Base-by-base conservation (phyloP, 2,113 vertebrate species). In the Syngnathus scovelli region DNA sequence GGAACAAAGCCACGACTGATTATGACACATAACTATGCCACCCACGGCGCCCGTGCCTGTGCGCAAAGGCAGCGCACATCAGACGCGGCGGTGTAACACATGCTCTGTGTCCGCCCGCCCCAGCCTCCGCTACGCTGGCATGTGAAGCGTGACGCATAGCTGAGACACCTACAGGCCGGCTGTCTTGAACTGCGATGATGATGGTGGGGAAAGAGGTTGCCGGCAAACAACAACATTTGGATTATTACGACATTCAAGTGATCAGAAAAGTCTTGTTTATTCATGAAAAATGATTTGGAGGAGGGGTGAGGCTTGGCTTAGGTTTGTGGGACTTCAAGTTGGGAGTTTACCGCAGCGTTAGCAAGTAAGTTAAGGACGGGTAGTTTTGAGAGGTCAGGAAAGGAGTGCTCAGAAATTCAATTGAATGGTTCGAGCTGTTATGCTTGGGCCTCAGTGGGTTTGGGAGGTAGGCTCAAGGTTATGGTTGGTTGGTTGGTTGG, bases 21-120 rank as follows among this genome's bases (percentile, higher is more conserved):
- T 87, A 88, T 90, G 89, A 90, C 89, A 86, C 86, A 89, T 85
- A 85, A 76, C 82, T 83, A 82, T 80, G 81, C 86, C 87, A 82
- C 89, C 89, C 87, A 90, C 89, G 81, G 84, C 52, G 71, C 55
- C 55, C 13, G 85, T 78, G 55, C 55, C 55, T 81, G 86, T 70
- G 82, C 86, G 88, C 76, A 82, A 87, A 87, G 83, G 87, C 83
- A 87, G 81, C 79, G 82, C 82, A 83, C 85, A 89, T 88, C 82
- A 86, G 86, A 89, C 82, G 81, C 78, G 86, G 83, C 83, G 83
- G 83, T 84, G 87, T 80, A 90, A 85, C 87, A 89, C 89, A 89
- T 85, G 86, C 87, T 87, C 85, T 86, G 84, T 89, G 85, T 88
- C 87, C 87, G 82, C 76, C 27, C 55, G 5, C 27, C 27, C 55